Percentiles rank a stretch among this genome's conserved stretches.
Conservation (phyloP, 2,888 invertebrate genomes). For the Drosophila neutralis region DNA sequence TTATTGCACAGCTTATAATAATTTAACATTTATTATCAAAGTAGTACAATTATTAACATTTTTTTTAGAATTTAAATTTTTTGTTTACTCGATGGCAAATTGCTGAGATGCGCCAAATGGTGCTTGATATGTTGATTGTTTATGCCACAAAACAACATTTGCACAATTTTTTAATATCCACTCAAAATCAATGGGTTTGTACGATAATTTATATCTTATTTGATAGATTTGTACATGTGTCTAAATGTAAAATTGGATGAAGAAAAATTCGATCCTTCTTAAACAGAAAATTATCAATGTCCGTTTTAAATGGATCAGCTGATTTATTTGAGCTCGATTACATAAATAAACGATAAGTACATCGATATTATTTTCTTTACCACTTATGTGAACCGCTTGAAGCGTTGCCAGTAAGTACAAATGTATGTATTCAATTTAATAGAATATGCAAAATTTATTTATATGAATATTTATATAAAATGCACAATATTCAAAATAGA, state of each 20-base stretch:
- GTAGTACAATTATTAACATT: background rate
- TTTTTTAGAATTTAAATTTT: background rate
- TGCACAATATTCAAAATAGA: background rate
- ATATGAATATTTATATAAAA: background rate
- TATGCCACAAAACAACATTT: background rate
- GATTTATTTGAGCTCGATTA: background rate
- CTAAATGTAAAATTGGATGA: background rate
- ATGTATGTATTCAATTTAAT: background rate
- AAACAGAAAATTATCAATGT: background rate
- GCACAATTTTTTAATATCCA: background rate
- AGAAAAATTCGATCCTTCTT: background rate
- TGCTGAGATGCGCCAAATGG: background rate
- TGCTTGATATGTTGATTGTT: background rate
- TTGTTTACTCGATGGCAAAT: background rate
- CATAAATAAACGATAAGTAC: background rate
- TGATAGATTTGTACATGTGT: background rate
- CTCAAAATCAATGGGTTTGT: background rate
- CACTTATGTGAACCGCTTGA: background rate
- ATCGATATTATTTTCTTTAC: conserved; percentile 10
- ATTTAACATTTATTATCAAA: background rate
- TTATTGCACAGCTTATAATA: background rate
- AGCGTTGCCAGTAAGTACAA: background rate
- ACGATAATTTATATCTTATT: background rate
- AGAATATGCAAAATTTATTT: background rate
- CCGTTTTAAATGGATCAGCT: background rate